Conservation (phyloP, 2,113 vertebrate genomes). For the Otocyon megalotis region DNA sequence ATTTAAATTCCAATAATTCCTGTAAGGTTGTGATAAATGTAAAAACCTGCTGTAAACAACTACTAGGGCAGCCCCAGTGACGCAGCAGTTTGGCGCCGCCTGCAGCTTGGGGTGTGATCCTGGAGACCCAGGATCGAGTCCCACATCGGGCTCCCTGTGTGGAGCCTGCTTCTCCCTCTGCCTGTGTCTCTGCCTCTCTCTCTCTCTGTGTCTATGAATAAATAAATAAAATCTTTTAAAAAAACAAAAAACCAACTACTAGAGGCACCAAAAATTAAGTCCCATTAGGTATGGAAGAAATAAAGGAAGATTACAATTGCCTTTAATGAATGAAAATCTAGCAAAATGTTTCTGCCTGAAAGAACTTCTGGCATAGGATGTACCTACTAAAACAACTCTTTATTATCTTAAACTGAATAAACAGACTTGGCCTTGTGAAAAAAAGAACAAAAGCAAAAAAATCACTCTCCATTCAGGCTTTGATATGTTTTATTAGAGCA, state of each 20-base stretch:
- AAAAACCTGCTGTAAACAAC: conserved; percentile 2
- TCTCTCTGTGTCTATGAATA: too few relatives aligned
- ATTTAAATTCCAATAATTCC: neutral
- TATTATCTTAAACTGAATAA: conserved; percentile 23
- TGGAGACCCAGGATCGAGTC: too few relatives aligned
- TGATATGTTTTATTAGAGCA: conserved; percentile 65
- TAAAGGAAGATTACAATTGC: neutral
- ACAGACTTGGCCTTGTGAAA: neutral
- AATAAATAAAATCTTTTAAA: too few relatives aligned
- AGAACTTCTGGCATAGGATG: neutral
- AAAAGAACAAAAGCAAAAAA: neutral
- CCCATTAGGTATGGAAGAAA: neutral
- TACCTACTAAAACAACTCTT: neutral
- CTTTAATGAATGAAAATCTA: neutral
- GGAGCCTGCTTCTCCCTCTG: too few relatives aligned
- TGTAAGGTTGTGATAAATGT: neutral
- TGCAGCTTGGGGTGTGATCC: too few relatives aligned
- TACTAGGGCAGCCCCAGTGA: neutral
- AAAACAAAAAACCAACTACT: neutral
- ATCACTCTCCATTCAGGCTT: conserved; percentile 40
- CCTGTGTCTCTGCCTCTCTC: too few relatives aligned
- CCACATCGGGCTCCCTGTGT: too few relatives aligned
- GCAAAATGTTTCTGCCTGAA: neutral
- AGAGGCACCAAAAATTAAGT: neutral
- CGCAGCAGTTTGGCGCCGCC: too few relatives aligned